These are phyloP conservation scores for Colinus virginianus DNA, from an alignment of 2,113 vertebrate species.

Conservation along the genomic window DNA sequence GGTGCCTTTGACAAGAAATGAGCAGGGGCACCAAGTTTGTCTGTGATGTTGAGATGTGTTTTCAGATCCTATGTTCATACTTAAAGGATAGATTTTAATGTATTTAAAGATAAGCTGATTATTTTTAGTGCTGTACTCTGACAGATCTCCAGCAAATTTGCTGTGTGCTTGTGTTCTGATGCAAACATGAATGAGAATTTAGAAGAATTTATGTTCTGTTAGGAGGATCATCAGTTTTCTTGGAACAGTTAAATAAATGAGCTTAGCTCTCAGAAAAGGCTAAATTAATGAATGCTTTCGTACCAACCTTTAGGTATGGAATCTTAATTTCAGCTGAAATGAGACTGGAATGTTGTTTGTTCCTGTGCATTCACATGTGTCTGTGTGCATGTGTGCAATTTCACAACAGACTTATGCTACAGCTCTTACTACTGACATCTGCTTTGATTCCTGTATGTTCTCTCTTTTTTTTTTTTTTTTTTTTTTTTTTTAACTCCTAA, in stretches of 20 bases:
- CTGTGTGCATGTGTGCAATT: neutral
- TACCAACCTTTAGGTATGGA: conserved; percentile 13
- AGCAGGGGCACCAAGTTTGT: neutral
- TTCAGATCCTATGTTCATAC: neutral
- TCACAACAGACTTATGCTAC: neutral
- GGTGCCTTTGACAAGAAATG: neutral
- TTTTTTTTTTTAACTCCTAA: neutral
- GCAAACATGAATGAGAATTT: neutral
- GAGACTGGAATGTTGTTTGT: conserved; percentile 27
- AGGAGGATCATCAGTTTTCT: neutral
- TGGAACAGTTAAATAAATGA: conserved; percentile 3
- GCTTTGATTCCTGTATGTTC: neutral
- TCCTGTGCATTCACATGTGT: neutral
- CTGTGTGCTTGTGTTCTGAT: neutral
- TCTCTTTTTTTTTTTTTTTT: neutral
- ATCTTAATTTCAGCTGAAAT: conserved; percentile 45
- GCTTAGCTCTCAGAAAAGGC: neutral
- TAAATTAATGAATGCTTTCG: conserved; percentile 28
- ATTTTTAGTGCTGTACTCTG: neutral
- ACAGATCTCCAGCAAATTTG: neutral
- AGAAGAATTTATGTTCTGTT: neutral
- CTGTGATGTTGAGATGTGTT: neutral
- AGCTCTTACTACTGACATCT: neutral
- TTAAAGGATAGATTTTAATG: neutral
- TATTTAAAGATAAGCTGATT: neutral